Conservation (phyloP, 2,888 invertebrate species). For the Acanthosoma haemorrhoidale region DNA sequence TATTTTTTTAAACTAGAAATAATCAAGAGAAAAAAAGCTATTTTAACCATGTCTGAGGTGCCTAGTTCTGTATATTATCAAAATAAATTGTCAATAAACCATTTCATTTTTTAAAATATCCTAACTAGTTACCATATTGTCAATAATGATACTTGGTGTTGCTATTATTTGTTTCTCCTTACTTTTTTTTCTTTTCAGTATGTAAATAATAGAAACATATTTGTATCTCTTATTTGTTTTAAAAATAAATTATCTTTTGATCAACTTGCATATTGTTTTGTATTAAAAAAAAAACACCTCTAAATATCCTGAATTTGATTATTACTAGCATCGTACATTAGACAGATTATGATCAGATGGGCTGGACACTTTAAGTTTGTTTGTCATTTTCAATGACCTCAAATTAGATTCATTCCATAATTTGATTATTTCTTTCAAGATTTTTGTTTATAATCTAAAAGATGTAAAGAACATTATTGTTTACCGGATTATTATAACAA, state of each 20-base stretch:
- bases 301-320: too few relatives aligned
- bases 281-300: neutral
- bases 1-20: neutral
- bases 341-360: too few relatives aligned
- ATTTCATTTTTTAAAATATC: constrained; percentile 11
- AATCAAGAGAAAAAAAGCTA: neutral
- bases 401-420: neutral
- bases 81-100: constrained; percentile 10
- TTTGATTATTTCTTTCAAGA: too few relatives aligned
- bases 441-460: too few relatives aligned
- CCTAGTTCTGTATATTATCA: constrained; percentile 30
- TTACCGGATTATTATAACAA: too few relatives aligned
- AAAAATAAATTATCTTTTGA: neutral
- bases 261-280: neutral
- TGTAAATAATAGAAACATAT: neutral
- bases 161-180: neutral
- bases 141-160: constrained; percentile 9
- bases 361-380: too few relatives aligned
- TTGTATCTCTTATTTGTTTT: neutral
- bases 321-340: too few relatives aligned
- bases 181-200: neutral
- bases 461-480: too few relatives aligned
- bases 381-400: neutral
- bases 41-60: constrained; percentile 36
- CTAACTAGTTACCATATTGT: constrained; percentile 22